Conservation (phyloP, 1,140 invertebrate species). For the Pseudoatta argentina region DNA sequence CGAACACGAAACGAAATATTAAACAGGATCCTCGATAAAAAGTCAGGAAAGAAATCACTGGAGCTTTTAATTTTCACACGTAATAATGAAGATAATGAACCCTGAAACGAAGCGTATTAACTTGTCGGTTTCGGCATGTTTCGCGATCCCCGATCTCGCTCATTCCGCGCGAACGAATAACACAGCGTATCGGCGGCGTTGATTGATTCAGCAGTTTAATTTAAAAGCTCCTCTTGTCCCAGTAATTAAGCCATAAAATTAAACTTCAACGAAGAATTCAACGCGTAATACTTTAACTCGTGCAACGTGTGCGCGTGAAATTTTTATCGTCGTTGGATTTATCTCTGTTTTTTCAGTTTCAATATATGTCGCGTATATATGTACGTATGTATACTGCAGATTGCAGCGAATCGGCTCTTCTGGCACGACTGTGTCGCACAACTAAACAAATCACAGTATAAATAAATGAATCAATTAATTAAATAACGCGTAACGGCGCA, state of each 20-base stretch:
- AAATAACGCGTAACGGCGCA: background rate
- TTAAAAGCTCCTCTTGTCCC: slow-evolving; percentile 41
- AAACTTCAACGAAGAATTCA: slow-evolving; percentile 44
- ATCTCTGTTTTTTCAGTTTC: background rate
- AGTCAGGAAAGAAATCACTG: background rate
- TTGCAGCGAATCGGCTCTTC: background rate
- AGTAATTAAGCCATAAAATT: slow-evolving; percentile 64
- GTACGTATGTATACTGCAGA: background rate
- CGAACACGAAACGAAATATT: background rate
- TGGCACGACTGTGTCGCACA: background rate
- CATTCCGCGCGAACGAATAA: slow-evolving; percentile 45
- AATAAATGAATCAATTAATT: slow-evolving; percentile 38
- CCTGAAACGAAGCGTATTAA: slow-evolving; percentile 55
- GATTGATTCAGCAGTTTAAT: slow-evolving; percentile 60
- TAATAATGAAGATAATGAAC: slow-evolving; percentile 54
- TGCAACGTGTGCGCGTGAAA: slow-evolving; percentile 34
- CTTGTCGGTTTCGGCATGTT: slow-evolving; percentile 52
- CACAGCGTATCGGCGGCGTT: slow-evolving; percentile 46
- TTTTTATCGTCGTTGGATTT: slow-evolving; percentile 39
- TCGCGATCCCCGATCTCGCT: slow-evolving; percentile 50
- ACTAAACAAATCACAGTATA: background rate
- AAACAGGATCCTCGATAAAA: background rate
- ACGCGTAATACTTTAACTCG: slow-evolving; percentile 24
- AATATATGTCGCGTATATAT: background rate
- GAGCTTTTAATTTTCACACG: slow-evolving; percentile 47